Base-by-base conservation (phyloP, 2,113 vertebrate genomes). In the Albula goreensis region DNA sequence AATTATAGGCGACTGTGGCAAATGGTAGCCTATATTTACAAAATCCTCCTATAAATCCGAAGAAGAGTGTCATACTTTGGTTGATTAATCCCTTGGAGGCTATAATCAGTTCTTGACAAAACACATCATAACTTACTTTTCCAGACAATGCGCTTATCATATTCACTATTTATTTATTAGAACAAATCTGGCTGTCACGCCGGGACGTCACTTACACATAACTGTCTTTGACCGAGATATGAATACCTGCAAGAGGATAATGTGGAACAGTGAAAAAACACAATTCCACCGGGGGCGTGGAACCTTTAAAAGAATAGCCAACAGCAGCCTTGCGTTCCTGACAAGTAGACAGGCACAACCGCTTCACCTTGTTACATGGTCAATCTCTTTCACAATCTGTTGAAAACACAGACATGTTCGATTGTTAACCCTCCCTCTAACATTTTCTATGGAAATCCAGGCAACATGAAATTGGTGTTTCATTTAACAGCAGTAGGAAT, bases 161-260 rank as follows among this genome's bases (percentile, higher is more conserved):
- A 31, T 78, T 78, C 41, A 13, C 12, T 48, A 9, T 50, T 50
- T 49, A 50, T 48, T 66, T 17, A 15, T 79, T 49, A 17, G 3
- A 31, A 78, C 11, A 48, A 6, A 41, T 31, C 15, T 63, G 60
- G 17, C 15, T 63, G 60, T 63, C 15, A 19, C 8, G 60, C 3
- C 60, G 17, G 60, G 56, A 6, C 60, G 52, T 60, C 70, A 15
- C 48, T 83, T 22, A 19, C 17, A 22, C 15, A 4, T 66, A 3
- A 66, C 60, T 15, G 12, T 12, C 12, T 56, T 56, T 56, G 53
- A 56, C 12, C 3, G 17, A 3, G 56, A 60, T 60, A 60, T 15
- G 11, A 66, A 51, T 60, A 83, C 51, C 82, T 50, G 82, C 50
- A 60, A 83, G 22, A 83, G 60, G 60, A 50, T 60, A 74, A 83